Evolutionary conservation across 1,140 invertebrate species (phyloP).

Genomic region (Brachionus koreanus): DNA sequence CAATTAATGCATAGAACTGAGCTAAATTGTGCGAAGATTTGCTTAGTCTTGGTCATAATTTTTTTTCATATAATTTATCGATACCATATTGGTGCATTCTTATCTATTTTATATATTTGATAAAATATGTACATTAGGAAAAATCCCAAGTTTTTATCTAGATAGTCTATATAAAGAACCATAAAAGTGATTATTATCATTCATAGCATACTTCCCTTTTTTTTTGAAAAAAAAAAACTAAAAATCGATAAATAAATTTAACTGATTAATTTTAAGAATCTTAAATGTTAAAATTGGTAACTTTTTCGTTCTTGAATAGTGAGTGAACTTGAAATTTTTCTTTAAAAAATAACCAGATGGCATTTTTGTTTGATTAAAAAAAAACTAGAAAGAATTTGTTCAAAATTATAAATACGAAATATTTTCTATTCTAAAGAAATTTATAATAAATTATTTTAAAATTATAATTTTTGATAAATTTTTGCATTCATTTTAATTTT

Average conservation of each 20-base stretch:
- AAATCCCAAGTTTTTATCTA: too few species aligned
- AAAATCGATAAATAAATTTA: neutral
- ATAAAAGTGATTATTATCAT: neutral
- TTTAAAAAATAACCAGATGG: neutral
- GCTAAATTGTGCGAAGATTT: neutral
- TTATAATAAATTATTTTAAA: constrained; percentile 8
- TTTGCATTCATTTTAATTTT: neutral
- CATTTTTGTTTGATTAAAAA: neutral
- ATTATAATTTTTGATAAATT: neutral
- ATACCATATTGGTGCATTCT: neutral
- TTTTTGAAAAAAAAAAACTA: neutral
- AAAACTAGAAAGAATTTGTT: neutral
- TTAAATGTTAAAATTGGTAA: neutral
- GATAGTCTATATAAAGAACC: too few species aligned
- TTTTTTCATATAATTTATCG: neutral
- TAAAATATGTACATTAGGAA: too few species aligned
- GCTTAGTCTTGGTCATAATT: neutral
- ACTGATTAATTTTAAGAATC: neutral
- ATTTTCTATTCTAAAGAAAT: neutral
- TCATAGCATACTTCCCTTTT: neutral
- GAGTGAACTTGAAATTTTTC: neutral
- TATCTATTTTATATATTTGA: too few species aligned
- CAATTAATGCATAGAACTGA: neutral
- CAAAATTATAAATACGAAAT: neutral
- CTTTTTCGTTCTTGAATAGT: neutral